A percentile compares a stretch with the other conserved stretches of the same genome.
Evolutionary conservation across 2,888 invertebrate genomes (phyloP).

Genomic region (Entomobrya multifasciata): DNA sequence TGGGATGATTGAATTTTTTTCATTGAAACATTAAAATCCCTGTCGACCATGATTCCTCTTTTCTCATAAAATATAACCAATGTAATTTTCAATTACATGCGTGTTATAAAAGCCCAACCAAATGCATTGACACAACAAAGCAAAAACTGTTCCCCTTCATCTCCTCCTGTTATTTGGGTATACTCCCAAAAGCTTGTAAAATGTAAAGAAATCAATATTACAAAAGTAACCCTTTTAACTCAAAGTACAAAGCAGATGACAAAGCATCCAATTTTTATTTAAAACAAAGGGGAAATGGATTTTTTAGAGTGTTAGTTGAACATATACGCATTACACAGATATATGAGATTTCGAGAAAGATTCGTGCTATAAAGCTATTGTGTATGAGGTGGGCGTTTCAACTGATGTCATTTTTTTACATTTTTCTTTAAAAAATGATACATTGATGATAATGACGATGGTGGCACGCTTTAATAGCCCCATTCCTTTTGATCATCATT

Average conservation of each 20-base stretch:
- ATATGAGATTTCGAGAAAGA: background rate
- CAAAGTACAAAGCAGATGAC: constrained; percentile 1
- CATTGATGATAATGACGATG: background rate
- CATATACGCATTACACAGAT: background rate
- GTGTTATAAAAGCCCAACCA: background rate
- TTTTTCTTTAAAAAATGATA: constrained; percentile 9
- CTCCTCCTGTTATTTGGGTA: constrained; percentile 5
- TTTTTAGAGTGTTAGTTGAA: background rate
- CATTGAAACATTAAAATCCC: constrained; percentile 13
- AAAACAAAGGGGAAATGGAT: background rate
- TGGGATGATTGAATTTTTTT: constrained; percentile 37
- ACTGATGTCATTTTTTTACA: background rate
- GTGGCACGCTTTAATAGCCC: constrained; percentile 61
- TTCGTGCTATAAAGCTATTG: background rate
- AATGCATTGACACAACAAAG: constrained; percentile 18
- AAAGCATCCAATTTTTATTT: background rate
- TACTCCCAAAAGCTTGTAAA: background rate
- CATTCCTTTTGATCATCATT: background rate
- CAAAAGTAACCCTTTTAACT: background rate
- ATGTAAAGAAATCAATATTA: constrained; percentile 21
- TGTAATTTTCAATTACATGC: constrained; percentile 28
- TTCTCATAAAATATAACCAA: background rate
- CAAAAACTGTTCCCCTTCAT: constrained; percentile 35
- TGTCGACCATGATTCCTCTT: constrained; percentile 56
- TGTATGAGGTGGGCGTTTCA: constrained; percentile 24